A percentile compares a stretch with the other conserved stretches of the same genome.
phyloP scores from a whole-genome alignment of 2,888 invertebrate genomes.

The Caenorhabditis sp. region DNA sequence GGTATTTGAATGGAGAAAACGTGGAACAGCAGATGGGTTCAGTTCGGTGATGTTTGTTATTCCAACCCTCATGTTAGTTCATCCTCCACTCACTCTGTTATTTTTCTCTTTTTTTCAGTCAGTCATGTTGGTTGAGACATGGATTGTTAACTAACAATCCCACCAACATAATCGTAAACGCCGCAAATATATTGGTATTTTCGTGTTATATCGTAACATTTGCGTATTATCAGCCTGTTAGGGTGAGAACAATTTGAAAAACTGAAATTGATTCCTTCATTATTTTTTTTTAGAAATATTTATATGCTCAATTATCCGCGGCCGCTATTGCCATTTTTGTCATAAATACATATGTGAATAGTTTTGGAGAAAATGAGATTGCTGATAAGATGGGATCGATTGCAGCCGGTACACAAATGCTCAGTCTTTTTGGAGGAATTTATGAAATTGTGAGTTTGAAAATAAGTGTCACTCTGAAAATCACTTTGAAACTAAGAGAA shows the following conservation, averaged over 20 bases:
- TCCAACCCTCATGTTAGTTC: constrained; percentile 51
- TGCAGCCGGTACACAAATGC: constrained; percentile 66
- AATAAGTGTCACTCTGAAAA: too few relatives aligned
- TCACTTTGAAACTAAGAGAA: too few relatives aligned
- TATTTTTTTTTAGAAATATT: constrained; percentile 48
- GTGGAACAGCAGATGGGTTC: constrained; percentile 69
- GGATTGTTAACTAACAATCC: constrained; percentile 61
- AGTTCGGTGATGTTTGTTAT: constrained; percentile 67
- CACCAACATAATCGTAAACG: constrained; percentile 62
- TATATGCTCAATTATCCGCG: constrained; percentile 56
- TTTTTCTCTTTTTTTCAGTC: too few relatives aligned
- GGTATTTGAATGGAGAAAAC: constrained; percentile 57
- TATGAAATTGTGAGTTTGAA: constrained; percentile 61
- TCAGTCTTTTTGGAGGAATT: constrained; percentile 59
- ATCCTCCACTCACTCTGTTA: too few relatives aligned
- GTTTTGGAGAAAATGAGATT: constrained; percentile 9
- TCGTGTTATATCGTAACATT: constrained; percentile 58
- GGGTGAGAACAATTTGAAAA: too few relatives aligned
- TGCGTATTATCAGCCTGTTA: constrained; percentile 67
- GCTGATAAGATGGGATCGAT: constrained; percentile 62
- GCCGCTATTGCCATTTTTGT: constrained; percentile 38
- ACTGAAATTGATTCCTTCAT: too few relatives aligned
- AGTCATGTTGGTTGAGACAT: constrained; percentile 64
- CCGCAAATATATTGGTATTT: constrained; percentile 57
- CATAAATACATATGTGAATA: constrained; percentile 51